Base-by-base conservation (phyloP, 2,113 vertebrate species). In the Rhinopithecus roxellana region DNA sequence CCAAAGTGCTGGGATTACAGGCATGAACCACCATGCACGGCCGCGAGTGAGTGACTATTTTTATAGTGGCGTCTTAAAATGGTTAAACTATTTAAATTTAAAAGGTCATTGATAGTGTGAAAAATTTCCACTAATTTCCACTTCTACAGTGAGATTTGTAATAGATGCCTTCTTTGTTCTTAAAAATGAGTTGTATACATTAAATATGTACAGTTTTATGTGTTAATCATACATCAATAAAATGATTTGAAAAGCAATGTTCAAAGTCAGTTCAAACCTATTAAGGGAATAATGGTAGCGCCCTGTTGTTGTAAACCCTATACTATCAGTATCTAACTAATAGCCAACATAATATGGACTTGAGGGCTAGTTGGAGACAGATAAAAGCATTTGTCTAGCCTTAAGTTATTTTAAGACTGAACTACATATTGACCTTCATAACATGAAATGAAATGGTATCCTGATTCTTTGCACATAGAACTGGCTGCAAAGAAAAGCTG, bases 361-460 rank as follows among this genome's bases (percentile, higher is more conserved):
- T 82, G 18, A n/a, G n/a, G 20, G 18, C 23, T 81, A 89, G 82
- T 83, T 57, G 38, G 35, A 93, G 30, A 1, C 45, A 89, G 45
- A 89, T 6, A 89, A 43, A 92, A 40, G 5, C 77, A 61, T 84
- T 43, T 70, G 43, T 96, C 48, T 69, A 75, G 40, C 64, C 20
- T 69, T 90, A 13, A 59, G 74, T 93, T 89, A 95, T 96, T 97
- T 97, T 96, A 94, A 97, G 83, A 86, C 35, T 89, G 75, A 94
- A 70, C 55, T 59, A 61, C 70, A 55, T 50, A 10, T 25, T 75
- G 75, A 90, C 61, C 32, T 94, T 79, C 50, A 74, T 70, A 40
- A 83, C 83, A 90, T 82, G 61, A 93, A 94, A 70, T 61, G 43
- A 95, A 92, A 87, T 90, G 11, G 11, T 77, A 67, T 72, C 38